Evolutionary conservation across 2,113 vertebrate species (phyloP).

Genomic region (Petrocephalus zakoni): DNA sequence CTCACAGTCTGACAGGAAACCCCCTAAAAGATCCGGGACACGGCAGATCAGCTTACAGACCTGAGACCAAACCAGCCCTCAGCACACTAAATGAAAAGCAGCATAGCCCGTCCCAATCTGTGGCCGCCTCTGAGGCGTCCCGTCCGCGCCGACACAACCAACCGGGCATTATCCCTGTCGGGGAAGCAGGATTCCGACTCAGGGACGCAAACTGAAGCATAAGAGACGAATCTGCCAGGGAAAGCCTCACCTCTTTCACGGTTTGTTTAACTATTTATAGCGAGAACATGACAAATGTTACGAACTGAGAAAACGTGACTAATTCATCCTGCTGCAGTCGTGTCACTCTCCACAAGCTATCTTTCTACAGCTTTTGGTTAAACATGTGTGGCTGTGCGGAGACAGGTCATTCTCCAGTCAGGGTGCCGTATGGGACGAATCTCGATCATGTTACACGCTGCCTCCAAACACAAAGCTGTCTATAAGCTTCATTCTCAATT

Average conservation of each 20-base stretch:
- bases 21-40: constrained; percentile 8
- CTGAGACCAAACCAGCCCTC: not conserved
- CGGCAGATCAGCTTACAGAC: not conserved
- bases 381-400: not conserved
- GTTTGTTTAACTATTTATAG: not conserved
- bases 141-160: not conserved
- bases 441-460: not conserved
- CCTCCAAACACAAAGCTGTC: not conserved
- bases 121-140: not conserved
- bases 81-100: not conserved
- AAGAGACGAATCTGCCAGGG: not conserved
- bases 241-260: not conserved
- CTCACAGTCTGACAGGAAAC: not conserved
- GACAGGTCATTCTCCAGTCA: not conserved
- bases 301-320: not conserved
- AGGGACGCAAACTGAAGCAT: not conserved
- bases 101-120: not conserved
- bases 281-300: not conserved
- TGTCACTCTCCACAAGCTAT: not conserved
- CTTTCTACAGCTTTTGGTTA: not conserved
- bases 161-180: not conserved
- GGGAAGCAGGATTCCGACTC: constrained; percentile 1
- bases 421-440: not conserved
- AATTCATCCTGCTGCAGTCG: not conserved
- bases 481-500: not conserved